Evolutionary conservation across 2,113 vertebrate species (phyloP).

Genomic region (Charina bottae): DNA sequence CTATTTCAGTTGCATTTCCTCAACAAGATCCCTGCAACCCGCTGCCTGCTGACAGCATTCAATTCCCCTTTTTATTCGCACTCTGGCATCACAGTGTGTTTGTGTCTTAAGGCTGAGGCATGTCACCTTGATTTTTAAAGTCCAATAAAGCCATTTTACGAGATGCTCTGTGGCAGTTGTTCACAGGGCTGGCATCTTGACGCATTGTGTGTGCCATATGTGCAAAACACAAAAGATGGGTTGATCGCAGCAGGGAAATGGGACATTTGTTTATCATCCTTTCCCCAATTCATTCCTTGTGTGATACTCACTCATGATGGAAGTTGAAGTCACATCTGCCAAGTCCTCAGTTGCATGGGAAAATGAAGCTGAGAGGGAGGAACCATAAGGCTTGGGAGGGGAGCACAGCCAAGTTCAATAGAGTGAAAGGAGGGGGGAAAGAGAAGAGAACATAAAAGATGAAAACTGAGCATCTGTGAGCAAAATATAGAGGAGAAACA

Average conservation of each 20-base stretch:
- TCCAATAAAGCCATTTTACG: not conserved
- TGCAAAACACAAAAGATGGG: too few relatives aligned
- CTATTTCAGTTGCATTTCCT: not conserved
- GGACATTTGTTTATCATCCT: not conserved
- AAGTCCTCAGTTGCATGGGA: not conserved
- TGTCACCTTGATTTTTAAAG: not conserved
- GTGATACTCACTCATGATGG: not conserved
- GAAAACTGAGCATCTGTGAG: conserved; percentile 13
- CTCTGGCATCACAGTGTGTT: not conserved
- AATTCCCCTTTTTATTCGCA: not conserved
- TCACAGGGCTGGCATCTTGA: not conserved
- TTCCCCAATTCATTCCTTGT: not conserved
- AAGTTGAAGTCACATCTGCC: conserved; percentile 3
- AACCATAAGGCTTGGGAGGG: not conserved
- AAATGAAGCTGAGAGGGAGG: not conserved
- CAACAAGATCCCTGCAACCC: not conserved
- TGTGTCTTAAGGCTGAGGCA: not conserved
- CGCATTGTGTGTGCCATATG: not conserved
- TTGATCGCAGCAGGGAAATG: not conserved
- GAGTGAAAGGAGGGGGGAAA: not conserved
- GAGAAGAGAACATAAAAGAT: not conserved
- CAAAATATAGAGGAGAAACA: not conserved
- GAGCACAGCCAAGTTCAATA: not conserved
- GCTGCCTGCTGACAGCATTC: not conserved
- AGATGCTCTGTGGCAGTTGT: not conserved